A percentile compares a stretch with the other conserved stretches of the same genome.
Evolutionary conservation across 2,888 invertebrate genomes (phyloP).

Genomic region (Branchellion lobata): DNA sequence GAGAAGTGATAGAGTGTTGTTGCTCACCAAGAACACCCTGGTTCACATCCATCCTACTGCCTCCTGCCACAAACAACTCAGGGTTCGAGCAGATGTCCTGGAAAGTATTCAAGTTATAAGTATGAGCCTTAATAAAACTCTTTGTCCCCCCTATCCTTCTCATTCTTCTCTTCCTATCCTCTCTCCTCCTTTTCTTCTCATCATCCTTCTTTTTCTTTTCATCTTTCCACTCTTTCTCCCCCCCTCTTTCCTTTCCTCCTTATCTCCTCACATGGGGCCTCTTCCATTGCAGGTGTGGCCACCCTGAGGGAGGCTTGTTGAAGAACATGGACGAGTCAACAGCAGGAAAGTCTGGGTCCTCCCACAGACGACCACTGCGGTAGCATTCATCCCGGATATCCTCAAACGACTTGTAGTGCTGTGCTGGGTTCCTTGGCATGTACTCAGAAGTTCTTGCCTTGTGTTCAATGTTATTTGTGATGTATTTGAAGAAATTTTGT

Average conservation of each 20-base stretch:
- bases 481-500: neutral
- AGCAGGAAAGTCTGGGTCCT: constrained; percentile 86
- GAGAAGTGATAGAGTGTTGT: no score
- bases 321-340: constrained; percentile 78
- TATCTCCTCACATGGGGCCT: constrained; percentile 69
- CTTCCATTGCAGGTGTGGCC: constrained; percentile 78
- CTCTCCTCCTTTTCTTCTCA: no score
- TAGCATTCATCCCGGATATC: constrained; percentile 79
- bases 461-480: no score
- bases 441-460: constrained; percentile 44
- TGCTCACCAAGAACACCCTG: constrained; percentile 82
- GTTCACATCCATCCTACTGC: constrained; percentile 92
- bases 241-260: neutral
- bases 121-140: no score
- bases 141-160: no score
- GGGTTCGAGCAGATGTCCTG: constrained; percentile 78
- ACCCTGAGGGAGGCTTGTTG: constrained; percentile 76
- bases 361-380: constrained; percentile 74
- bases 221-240: no score
- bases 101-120: constrained; percentile 43
- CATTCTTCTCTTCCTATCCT: no score
- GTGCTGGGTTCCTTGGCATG: constrained; percentile 28
- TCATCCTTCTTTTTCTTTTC: no score
- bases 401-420: constrained; percentile 76
- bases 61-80: constrained; percentile 82